Percentiles rank a stretch among this genome's conserved stretches.
Evolutionary conservation across 2,797 vertebrate species (phyloP).

Genomic region (Arnoldichthys spilopterus): DNA sequence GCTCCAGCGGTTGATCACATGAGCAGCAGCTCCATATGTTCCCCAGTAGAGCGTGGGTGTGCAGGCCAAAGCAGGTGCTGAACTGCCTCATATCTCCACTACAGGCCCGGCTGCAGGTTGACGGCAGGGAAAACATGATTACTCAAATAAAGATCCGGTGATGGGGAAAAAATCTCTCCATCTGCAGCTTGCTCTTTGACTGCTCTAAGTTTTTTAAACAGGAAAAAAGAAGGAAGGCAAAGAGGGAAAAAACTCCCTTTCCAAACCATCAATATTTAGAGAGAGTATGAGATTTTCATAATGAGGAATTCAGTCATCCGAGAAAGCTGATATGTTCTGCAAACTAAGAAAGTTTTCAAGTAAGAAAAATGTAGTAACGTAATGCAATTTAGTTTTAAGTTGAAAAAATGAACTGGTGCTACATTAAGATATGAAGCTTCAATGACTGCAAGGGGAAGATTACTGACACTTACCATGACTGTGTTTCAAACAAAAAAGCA

Average conservation of each 20-base stretch:
- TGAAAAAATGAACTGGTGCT: constrained; percentile 23
- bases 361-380: constrained; percentile 33
- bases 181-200: constrained; percentile 50
- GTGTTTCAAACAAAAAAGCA: neutral
- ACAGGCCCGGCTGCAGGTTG: constrained; percentile 45
- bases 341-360: constrained; percentile 44
- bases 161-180: constrained; percentile 48
- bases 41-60: constrained; percentile 7
- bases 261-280: constrained; percentile 38
- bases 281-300: constrained; percentile 48
- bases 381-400: constrained; percentile 41
- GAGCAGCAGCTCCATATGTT: constrained; percentile 41
- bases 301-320: constrained; percentile 48
- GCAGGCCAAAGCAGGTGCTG: constrained; percentile 48
- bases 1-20: constrained; percentile 49
- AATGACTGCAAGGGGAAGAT: constrained; percentile 12
- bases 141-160: constrained; percentile 57
- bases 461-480: constrained; percentile 14
- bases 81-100: constrained; percentile 35
- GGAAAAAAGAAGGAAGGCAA: neutral
- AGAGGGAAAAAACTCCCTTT: neutral
- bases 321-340: constrained; percentile 48
- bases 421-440: constrained; percentile 38
- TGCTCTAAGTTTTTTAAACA: constrained; percentile 14
- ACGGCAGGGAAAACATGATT: constrained; percentile 55